Conservation (phyloP, 2,113 vertebrate genomes). For the Apodemus sylvaticus region DNA sequence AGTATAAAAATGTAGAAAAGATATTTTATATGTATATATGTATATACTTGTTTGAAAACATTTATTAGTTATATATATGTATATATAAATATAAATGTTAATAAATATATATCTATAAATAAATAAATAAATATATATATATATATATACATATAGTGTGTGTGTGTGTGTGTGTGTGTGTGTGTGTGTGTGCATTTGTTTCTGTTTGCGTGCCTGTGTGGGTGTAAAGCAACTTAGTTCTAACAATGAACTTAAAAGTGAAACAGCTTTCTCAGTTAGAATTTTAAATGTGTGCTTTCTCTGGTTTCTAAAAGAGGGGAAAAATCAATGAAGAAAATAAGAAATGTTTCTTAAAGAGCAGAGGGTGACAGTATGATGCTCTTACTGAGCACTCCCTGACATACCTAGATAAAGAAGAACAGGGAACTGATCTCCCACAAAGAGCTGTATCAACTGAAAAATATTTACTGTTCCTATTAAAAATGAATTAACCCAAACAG, state of each 20-base stretch:
- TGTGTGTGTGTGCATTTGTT: too few species aligned
- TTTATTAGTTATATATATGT: too few species aligned
- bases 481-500: conserved; percentile 86
- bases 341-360: conserved; percentile 67
- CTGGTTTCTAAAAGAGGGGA: conserved; percentile 60
- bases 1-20: conserved; percentile 6
- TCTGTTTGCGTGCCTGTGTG: too few species aligned
- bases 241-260: neutral
- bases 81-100: too few species aligned
- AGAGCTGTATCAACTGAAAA: conserved; percentile 80
- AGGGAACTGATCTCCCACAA: conserved; percentile 67
- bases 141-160: too few species aligned
- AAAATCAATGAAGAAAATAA: conserved; percentile 66
- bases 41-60: neutral
- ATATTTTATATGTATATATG: neutral
- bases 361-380: conserved; percentile 43
- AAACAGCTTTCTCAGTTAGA: conserved; percentile 13
- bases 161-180: too few species aligned
- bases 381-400: conserved; percentile 79
- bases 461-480: conserved; percentile 88
- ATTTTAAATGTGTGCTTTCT: conserved; percentile 43
- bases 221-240: neutral
- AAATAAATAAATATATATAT: too few species aligned
- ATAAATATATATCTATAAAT: too few species aligned
- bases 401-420: conserved; percentile 79